phyloP scores from a whole-genome alignment of 2,797 vertebrate species.

The Staurois parvus region DNA sequence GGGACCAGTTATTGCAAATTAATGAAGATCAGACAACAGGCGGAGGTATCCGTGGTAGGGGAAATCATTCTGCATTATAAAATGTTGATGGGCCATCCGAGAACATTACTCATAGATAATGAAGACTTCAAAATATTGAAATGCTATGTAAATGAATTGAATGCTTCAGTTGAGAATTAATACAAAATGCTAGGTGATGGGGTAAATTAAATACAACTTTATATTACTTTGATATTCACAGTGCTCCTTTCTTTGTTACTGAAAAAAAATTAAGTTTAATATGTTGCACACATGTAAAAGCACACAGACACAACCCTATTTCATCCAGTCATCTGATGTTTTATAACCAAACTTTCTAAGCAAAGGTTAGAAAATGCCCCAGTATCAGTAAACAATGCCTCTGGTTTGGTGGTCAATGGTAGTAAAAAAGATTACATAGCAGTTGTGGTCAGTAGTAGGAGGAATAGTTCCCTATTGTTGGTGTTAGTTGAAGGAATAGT shows the following conservation, averaged over 20 bases:
- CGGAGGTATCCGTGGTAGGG: background rate
- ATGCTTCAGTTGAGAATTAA: background rate
- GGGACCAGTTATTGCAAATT: constrained; percentile 25
- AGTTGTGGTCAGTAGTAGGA: too few relatives aligned
- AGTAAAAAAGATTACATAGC: too few relatives aligned
- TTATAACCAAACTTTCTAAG: too few relatives aligned
- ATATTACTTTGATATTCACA: background rate
- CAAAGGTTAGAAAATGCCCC: too few relatives aligned
- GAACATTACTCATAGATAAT: background rate
- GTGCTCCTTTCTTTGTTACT: background rate
- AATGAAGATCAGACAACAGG: constrained; percentile 25
- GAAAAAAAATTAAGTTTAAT: background rate
- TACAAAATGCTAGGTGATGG: too few relatives aligned
- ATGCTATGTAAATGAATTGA: background rate
- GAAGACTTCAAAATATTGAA: background rate
- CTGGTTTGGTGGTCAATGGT: too few relatives aligned
- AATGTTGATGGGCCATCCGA: background rate
- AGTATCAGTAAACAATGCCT: too few relatives aligned
- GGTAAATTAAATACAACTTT: background rate
- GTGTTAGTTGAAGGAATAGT: too few relatives aligned
- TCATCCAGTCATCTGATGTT: too few relatives aligned
- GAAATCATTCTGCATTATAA: constrained; percentile 19
- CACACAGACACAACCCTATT: too few relatives aligned
- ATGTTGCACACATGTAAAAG: background rate
- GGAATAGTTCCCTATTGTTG: too few relatives aligned